phyloP scores from a whole-genome alignment of 2,888 invertebrate species.

The Apamea epomidion region DNA sequence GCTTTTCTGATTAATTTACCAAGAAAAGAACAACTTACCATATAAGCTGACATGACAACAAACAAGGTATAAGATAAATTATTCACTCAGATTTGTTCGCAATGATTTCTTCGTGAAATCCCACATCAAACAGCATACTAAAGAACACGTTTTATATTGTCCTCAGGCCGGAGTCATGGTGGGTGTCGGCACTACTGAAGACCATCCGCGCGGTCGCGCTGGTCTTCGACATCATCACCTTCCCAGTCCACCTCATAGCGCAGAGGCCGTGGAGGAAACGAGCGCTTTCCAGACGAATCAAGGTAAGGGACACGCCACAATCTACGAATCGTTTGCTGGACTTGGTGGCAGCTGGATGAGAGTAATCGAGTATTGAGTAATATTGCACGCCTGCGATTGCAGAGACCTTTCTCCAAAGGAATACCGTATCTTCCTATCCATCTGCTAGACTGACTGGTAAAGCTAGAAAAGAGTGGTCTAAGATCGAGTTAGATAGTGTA shows the following conservation, averaged over 20 bases:
- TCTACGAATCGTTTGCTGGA: background rate
- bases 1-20: no score
- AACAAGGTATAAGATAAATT: background rate
- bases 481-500: background rate
- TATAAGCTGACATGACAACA: background rate
- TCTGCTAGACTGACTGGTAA: background rate
- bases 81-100: background rate
- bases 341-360: background rate
- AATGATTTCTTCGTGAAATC: background rate
- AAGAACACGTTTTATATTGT: slow-evolving; percentile 39
- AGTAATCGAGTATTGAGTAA: no score
- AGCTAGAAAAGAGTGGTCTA: background rate
- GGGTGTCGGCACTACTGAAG: slow-evolving; percentile 93
- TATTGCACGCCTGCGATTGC: background rate
- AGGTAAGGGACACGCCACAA: slow-evolving; percentile 87
- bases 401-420: background rate
- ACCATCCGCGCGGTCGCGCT: slow-evolving; percentile 95
- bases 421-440: no score
- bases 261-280: slow-evolving; percentile 97
- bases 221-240: slow-evolving; percentile 97
- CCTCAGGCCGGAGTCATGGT: slow-evolving; percentile 92
- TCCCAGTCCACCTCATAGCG: slow-evolving; percentile 96
- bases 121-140: background rate
- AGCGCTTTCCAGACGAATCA: slow-evolving; percentile 93
- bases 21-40: background rate